Base-by-base conservation (phyloP, 2,797 vertebrate species). In the Leontocebus nigricollis region DNA sequence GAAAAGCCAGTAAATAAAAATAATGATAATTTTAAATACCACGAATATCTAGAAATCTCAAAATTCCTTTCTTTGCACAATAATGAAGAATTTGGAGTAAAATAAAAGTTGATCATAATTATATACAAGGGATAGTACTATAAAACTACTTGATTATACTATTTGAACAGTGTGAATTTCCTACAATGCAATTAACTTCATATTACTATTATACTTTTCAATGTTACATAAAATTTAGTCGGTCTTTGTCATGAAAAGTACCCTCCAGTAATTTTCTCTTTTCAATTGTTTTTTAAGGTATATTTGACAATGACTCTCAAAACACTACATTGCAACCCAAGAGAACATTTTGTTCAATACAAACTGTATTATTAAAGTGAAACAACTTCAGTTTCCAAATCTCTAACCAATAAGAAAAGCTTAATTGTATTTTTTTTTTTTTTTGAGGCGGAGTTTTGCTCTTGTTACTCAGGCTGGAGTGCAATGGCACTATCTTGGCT, bases 241-340 rank as follows among this genome's bases (percentile, higher is more conserved):
- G 89, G 48, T n/a, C 50, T 75, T 90, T 90, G 24, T 85, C 36
- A 46, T 59, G 70, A 87, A 80, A 88, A 90, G 1, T 44, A 48
- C 9, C 14, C 30, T 89, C 0, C 73, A 75, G 9, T 81, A 92
- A 85, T 80, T 93, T 95, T 46, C 36, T 82, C 22, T 90, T 75
- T 92, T 61, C 24, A 92, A 26, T 33, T 88, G 4, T 94, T 90
- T 92, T 81, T 82, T 82, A 83, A 83, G 36, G 36, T 75, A 84
- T 95, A 50, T 72, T 96, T 86, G 33, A 90, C 33, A 93, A 61
- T 77, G 17, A 48, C 77, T 61, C 55, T 92, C 93, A 86, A 90
- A 90, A 59, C 55, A 81, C 6, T 89, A 50, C 24, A 80, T 22
- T 88, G 22, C 9, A 81, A 52, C 8, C 33, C 27, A 72, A 86